Base-by-base conservation (phyloP, 2,113 vertebrate species). In the Melanerpes formicivorus region DNA sequence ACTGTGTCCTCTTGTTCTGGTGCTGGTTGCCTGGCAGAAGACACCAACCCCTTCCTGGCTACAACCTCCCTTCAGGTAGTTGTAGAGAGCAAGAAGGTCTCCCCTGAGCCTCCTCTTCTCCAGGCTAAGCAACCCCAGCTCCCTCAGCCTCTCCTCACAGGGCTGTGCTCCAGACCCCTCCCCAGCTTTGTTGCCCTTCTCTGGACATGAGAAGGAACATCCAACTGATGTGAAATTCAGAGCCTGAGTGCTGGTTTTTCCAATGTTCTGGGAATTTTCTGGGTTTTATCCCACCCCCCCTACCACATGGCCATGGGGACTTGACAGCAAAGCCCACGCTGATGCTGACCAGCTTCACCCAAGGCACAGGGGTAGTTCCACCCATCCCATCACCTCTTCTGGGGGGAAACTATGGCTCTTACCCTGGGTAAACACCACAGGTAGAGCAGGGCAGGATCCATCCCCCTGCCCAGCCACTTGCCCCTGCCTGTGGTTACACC, bases 291-390 rank as follows among this genome's bases (percentile, higher is more conserved):
- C 17, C 22, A 56, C 29, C 3, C 1, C 12, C n/a, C 50, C 56
- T 14, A 1, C 34, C 69, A 27, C 44, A 26, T 6, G 16, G 22
- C 6, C 7, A 21, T 6, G 2, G 64, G 19, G 60, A 85, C 29
- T 1, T 9, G 23, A 21, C 0, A 3, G 88, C 69, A 56, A 76
- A 76, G 50, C 7, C 44, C 8, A 1, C n/a, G 18, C 4, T 12
- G 63, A 48, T 18, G 17, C 56, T 17, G 4, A 15, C 26, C 63
- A 14, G 30, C 74, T 26, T 18, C 9, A 2, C 18, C 25, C 26
- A 15, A 1, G 2, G 21, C 3, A 0, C 5, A 9, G 16, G 76
- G 29, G 60, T 3, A 6, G 29, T 69, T 18, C 10, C 34, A 17
- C 21, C 63, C 29, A 4, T 14, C 63, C 74, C 54, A 1, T 17